Evolutionary conservation across 2,113 vertebrate genomes (phyloP).

Genomic region (Manacus vitellinus): DNA sequence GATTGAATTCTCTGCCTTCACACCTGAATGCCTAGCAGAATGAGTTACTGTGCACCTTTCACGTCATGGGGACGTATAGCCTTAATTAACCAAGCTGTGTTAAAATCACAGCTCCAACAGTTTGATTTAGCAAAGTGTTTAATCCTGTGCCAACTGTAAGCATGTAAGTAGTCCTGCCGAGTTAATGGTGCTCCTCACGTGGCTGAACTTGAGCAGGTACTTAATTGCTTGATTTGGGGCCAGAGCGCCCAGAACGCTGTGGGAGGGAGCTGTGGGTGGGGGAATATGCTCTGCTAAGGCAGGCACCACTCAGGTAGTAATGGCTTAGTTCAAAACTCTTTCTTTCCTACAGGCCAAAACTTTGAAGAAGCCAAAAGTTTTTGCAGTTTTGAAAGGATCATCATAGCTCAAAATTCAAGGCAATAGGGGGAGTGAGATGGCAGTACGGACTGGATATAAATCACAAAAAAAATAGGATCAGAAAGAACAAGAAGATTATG

Average conservation of each 20-base stretch:
- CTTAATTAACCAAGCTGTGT: background rate
- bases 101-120: background rate
- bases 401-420: background rate
- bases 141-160: background rate
- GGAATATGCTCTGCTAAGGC: background rate
- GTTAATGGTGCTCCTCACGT: background rate
- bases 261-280: background rate
- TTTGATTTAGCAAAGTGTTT: background rate
- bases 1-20: background rate
- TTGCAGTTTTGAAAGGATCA: background rate
- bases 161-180: background rate
- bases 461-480: conserved; percentile 32
- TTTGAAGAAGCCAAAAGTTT: conserved; percentile 14
- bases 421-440: background rate
- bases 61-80: background rate
- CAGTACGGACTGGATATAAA: background rate
- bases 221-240: conserved; percentile 18
- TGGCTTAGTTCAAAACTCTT: conserved; percentile 35
- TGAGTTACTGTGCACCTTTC: background rate
- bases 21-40: background rate
- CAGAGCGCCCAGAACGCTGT: background rate
- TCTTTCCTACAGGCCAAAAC: background rate
- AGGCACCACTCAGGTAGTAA: background rate
- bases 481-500: conserved; percentile 45
- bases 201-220: background rate